Conservation (phyloP, 2,113 vertebrate genomes). For the Elephas maximus region DNA sequence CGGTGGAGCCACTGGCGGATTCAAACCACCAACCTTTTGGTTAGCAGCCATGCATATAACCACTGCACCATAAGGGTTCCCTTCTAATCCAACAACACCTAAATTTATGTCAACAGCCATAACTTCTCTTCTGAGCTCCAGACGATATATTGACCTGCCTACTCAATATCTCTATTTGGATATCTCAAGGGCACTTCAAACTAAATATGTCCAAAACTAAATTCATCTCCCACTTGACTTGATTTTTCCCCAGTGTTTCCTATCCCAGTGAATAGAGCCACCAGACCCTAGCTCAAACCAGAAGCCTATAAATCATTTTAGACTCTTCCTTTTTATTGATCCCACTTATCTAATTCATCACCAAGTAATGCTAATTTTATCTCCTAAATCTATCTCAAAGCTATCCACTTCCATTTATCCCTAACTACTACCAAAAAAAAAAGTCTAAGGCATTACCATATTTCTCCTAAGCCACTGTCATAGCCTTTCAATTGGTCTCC, state of each 20-base stretch:
- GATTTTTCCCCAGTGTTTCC: background rate
- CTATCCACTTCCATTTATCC: background rate
- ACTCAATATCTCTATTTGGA: slow-evolving; percentile 2
- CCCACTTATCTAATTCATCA: background rate
- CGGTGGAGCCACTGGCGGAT: background rate
- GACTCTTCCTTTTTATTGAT: slow-evolving; percentile 25
- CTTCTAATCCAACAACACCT: background rate
- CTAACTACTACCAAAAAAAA: background rate
- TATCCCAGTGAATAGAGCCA: slow-evolving; percentile 30
- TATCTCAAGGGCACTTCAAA: slow-evolving; percentile 5
- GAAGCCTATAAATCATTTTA: slow-evolving; percentile 1
- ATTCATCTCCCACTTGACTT: background rate
- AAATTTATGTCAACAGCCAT: slow-evolving; percentile 32
- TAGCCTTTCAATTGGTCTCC: background rate
- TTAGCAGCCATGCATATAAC: background rate
- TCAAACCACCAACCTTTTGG: background rate
- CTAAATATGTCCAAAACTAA: slow-evolving; percentile 14
- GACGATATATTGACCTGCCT: slow-evolving; percentile 11
- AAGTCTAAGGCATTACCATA: background rate
- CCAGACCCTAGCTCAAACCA: slow-evolving; percentile 26
- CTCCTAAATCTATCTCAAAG: slow-evolving; percentile 26
- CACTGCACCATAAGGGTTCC: background rate
- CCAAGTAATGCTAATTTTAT: slow-evolving; percentile 41
- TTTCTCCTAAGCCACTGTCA: slow-evolving; percentile 19
- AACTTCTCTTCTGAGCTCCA: slow-evolving; percentile 47